phyloP scores from a whole-genome alignment of 2,888 invertebrate species.

The Gibbula magus region DNA sequence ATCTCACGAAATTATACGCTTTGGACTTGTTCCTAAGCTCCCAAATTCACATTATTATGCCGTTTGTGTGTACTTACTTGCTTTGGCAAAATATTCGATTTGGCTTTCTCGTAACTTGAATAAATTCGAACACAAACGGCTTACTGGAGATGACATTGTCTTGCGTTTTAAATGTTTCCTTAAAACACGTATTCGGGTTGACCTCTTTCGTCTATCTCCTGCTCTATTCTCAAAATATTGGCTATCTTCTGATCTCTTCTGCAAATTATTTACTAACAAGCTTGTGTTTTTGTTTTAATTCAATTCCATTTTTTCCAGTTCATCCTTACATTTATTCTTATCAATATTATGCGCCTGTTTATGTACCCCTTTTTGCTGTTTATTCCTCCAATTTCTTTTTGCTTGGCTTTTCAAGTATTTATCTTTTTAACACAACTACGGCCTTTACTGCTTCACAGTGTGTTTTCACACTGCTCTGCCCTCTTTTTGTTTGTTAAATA shows the following conservation, averaged over 20 bases:
- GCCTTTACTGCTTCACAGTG: too few relatives aligned
- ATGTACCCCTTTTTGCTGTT: too few relatives aligned
- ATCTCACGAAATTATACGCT: neutral
- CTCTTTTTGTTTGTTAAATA: too few relatives aligned
- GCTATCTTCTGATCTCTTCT: neutral
- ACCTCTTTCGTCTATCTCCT: neutral
- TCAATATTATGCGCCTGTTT: too few relatives aligned
- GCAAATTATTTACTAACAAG: neutral
- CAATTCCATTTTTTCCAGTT: too few relatives aligned
- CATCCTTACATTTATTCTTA: too few relatives aligned
- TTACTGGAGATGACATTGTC: neutral
- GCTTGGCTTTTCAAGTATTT: too few relatives aligned
- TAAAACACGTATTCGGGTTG: neutral
- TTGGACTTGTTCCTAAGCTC: neutral
- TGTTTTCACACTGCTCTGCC: too few relatives aligned
- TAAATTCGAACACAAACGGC: conserved; percentile 3
- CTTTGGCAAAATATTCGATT: neutral
- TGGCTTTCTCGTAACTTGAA: neutral
- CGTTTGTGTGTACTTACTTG: neutral
- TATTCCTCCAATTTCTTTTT: too few relatives aligned
- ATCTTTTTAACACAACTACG: too few relatives aligned
- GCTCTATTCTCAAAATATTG: neutral
- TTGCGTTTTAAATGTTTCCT: neutral
- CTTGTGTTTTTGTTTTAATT: too few relatives aligned
- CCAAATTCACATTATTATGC: neutral